Percentiles rank a stretch among this genome's conserved stretches.
These are phyloP conservation scores for Thalassoma bifasciatum DNA, from an alignment of 2,113 vertebrate genomes.

Conservation along the genomic window DNA sequence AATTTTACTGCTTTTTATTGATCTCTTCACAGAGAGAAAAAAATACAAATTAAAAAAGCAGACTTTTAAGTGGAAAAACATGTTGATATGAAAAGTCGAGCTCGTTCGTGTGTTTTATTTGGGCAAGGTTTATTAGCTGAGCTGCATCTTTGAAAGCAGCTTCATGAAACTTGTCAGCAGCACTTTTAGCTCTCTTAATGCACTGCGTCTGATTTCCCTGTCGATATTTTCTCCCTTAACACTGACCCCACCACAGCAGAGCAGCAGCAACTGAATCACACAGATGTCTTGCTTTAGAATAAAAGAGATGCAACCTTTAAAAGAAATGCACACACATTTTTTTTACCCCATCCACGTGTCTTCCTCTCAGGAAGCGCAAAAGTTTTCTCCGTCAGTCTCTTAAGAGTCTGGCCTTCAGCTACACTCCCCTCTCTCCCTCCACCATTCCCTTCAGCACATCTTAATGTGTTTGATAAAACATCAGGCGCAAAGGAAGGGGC, in stretches of 20 bases:
- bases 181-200: constrained; percentile 34
- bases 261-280: not conserved
- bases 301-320: constrained; percentile 29
- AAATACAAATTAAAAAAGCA: constrained; percentile 13
- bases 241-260: not conserved
- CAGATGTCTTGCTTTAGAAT: constrained; percentile 54
- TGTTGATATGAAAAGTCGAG: constrained; percentile 2
- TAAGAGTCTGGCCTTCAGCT: constrained; percentile 69
- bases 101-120: constrained; percentile 25
- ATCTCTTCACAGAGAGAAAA: constrained; percentile 42
- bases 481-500: constrained; percentile 84
- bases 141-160: constrained; percentile 25
- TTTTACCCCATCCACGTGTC: not conserved
- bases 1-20: constrained; percentile 49
- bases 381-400: constrained; percentile 66
- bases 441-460: constrained; percentile 65
- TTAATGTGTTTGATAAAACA: constrained; percentile 86
- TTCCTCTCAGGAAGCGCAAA: constrained; percentile 40
- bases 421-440: constrained; percentile 53
- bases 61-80: constrained; percentile 6
- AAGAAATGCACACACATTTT: constrained; percentile 2
- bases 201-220: constrained; percentile 12
- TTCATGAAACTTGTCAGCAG: not conserved
- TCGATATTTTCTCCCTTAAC: constrained; percentile 37
- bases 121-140: constrained; percentile 2